Evolutionary conservation across 2,113 vertebrate genomes (phyloP), one percentile per base, ranked within the genome.

Genomic region (Pseudopipra pipra): DNA sequence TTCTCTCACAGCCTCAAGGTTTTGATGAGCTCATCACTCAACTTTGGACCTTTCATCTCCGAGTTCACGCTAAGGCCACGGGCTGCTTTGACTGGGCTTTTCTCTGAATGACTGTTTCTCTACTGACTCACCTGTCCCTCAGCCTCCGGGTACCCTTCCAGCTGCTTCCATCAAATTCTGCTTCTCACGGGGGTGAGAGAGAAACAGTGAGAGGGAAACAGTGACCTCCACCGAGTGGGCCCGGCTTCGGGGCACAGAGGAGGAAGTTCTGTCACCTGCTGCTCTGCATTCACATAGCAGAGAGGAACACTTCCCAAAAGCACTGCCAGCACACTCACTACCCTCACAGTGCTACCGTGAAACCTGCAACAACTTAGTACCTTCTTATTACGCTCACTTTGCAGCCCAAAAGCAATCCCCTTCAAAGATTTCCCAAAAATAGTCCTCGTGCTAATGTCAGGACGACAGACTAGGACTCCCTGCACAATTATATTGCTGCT

Each of bases 21-120:
- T 97, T 91, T 83, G 91, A 96, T 94, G 66, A 97, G 89, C 58
- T 97, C 93, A 96, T 88, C 72, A 44, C 93, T 92, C 95, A 87
- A 88, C 96, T 96, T 93, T 94, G 92, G 85, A 93, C 65, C 96
- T 96, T 93, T 96, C 84, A 96, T 92, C 91, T 95, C 58, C 0
- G 33, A 97, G 98, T 97, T 98, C 98, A 98, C 0, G 8, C 87
- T 71, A 74, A 97, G 98, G 98, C 80, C 97, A 96, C 2, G 46
- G 96, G 89, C 51, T 96, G 97, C 97, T 98, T 97, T 98, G 97
- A 98, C 97, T 98, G 94, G 83, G 96, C 96, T 97, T 92, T 95
- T 98, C 98, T 98, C 97, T 82, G 95, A 97, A 98, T 98, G 97
- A 98, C 90, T 98, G 83, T 58, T 77, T 85, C 86, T 79, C 92